These are phyloP conservation scores for Sinocyclocheilus anophthalmus DNA, from an alignment of 2,113 vertebrate genomes.

Conservation along the genomic window DNA sequence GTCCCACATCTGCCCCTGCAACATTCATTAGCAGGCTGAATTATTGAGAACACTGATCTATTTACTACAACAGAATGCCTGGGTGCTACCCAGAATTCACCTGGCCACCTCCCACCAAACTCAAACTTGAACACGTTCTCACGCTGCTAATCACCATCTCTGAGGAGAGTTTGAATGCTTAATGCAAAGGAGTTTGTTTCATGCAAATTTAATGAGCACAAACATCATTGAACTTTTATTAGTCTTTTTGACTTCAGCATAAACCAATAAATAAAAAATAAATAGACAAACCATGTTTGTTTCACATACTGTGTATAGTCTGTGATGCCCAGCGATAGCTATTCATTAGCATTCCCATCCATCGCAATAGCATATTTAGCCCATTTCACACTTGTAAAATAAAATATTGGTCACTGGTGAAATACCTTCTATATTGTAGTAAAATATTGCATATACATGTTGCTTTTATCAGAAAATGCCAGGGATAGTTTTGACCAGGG, in stretches of 20 bases:
- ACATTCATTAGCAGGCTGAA: constrained; percentile 89
- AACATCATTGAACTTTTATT: background rate
- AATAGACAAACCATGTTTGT: background rate
- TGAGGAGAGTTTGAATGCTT: constrained; percentile 31
- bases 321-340: background rate
- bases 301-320: background rate
- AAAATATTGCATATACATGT: background rate
- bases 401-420: background rate
- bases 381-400: background rate
- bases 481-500: too few relatives aligned
- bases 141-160: constrained; percentile 54
- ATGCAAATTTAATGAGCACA: constrained; percentile 1
- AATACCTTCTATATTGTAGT: too few relatives aligned
- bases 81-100: constrained; percentile 74
- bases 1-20: constrained; percentile 83
- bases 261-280: background rate
- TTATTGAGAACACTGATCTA: constrained; percentile 87
- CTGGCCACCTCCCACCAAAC: constrained; percentile 75
- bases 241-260: background rate
- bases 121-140: constrained; percentile 68
- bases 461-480: too few relatives aligned
- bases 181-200: constrained; percentile 19
- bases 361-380: background rate
- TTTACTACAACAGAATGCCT: constrained; percentile 78
- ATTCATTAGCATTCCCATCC: background rate